Evolutionary conservation across 2,113 vertebrate genomes (phyloP).

Genomic region (Mixornis gularis): DNA sequence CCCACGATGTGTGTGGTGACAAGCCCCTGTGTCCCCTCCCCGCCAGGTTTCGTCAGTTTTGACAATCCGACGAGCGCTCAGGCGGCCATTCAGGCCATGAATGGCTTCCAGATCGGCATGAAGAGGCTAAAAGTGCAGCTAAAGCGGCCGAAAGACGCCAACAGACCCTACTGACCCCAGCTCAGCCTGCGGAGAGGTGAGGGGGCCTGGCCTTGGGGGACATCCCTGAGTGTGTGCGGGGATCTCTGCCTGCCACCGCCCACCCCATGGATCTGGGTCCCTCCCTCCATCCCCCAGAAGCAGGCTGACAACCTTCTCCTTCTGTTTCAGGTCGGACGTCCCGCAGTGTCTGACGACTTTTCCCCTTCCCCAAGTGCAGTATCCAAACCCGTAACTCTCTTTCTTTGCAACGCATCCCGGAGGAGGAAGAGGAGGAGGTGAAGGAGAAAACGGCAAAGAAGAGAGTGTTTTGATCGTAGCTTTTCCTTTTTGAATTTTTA

Average conservation of each 20-base stretch:
- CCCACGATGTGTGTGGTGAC: background rate
- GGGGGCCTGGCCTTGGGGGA: background rate
- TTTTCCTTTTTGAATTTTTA: constrained; percentile 30
- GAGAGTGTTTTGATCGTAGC: constrained; percentile 53
- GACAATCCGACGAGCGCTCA: constrained; percentile 98
- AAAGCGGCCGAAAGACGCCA: constrained; percentile 97
- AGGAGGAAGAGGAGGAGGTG: background rate
- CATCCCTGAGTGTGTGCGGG: rapidly evolving
- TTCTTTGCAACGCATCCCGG: constrained; percentile 64
- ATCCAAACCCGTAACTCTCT: constrained; percentile 70
- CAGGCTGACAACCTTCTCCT: background rate
- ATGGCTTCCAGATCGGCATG: constrained; percentile 98
- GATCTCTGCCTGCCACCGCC: background rate
- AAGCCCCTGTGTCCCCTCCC: background rate
- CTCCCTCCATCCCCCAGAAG: background rate
- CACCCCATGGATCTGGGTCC: background rate
- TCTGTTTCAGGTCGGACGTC: constrained; percentile 57
- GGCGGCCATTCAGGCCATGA: constrained; percentile 98
- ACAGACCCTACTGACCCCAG: constrained; percentile 93
- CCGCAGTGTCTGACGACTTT: constrained; percentile 41
- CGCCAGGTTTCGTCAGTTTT: constrained; percentile 95
- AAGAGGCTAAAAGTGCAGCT: constrained; percentile 98
- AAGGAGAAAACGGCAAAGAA: background rate
- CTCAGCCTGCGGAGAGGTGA: constrained; percentile 78
- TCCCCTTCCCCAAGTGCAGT: constrained; percentile 67